Percentiles rank a stretch among this genome's conserved stretches.
Evolutionary conservation across 1,140 invertebrate genomes (phyloP).

Genomic region (Brachionus koreanus): DNA sequence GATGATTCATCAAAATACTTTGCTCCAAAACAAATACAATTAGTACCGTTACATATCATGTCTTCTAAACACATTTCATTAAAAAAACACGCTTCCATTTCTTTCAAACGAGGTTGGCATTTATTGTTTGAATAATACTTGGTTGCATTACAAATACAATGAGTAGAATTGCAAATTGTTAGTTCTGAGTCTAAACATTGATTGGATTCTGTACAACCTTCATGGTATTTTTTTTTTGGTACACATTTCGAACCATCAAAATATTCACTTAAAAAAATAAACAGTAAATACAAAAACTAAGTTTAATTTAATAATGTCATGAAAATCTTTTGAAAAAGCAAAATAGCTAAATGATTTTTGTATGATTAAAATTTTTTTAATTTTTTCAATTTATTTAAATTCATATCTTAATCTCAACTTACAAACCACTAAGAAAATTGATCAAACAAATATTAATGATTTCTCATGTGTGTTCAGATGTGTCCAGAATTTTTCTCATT

Average conservation of each 20-base stretch:
- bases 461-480: too few relatives aligned
- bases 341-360: too few relatives aligned
- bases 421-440: too few relatives aligned
- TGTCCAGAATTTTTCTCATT: too few relatives aligned
- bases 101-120: neutral
- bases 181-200: neutral
- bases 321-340: too few relatives aligned
- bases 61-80: neutral
- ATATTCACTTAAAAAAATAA: constrained; percentile 1
- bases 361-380: too few relatives aligned
- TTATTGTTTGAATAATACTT: neutral
- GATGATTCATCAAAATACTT: neutral
- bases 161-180: neutral
- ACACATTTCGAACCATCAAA: neutral
- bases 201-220: neutral
- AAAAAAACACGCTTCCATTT: neutral
- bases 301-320: too few relatives aligned
- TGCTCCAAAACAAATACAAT: neutral
- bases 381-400: too few relatives aligned
- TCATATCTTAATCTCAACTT: too few relatives aligned
- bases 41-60: neutral
- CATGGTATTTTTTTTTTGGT: neutral
- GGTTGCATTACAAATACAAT: neutral
- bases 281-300: too few relatives aligned
- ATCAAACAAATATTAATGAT: too few relatives aligned